These are phyloP conservation scores for Chromoteleia sp. DNA, from an alignment of 2,888 invertebrate species.

Conservation along the genomic window DNA sequence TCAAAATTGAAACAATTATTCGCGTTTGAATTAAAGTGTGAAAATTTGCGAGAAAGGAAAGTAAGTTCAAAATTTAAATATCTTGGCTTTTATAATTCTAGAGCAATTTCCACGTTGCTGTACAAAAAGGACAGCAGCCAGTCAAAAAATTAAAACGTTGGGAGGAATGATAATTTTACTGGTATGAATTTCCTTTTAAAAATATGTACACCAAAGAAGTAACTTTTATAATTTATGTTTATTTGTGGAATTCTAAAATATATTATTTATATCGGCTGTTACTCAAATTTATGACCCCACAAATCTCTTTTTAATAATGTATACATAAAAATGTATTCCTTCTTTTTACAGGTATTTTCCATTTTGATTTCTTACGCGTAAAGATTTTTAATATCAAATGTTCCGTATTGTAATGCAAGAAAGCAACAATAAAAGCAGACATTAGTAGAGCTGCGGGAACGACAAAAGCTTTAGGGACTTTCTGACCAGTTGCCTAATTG, in stretches of 20 bases:
- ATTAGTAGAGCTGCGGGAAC: slow-evolving; percentile 24
- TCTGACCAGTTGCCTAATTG: slow-evolving; percentile 72
- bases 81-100: no score
- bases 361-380: no score
- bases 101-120: no score
- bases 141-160: background rate
- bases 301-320: no score
- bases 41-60: no score
- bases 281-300: no score
- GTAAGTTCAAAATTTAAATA: no score
- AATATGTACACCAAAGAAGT: background rate
- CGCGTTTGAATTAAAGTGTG: no score
- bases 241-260: background rate
- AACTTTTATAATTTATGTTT: slow-evolving; percentile 1
- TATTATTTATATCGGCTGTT: background rate
- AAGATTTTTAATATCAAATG: background rate
- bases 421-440: slow-evolving; percentile 30
- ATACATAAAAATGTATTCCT: no score
- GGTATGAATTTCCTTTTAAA: background rate
- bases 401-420: slow-evolving; percentile 2
- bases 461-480: slow-evolving; percentile 45
- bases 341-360: no score
- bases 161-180: background rate
- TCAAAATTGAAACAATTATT: no score
- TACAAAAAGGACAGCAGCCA: no score